Evolutionary conservation across 2,888 invertebrate genomes (phyloP).

Genomic region (Monochamus alternatus): DNA sequence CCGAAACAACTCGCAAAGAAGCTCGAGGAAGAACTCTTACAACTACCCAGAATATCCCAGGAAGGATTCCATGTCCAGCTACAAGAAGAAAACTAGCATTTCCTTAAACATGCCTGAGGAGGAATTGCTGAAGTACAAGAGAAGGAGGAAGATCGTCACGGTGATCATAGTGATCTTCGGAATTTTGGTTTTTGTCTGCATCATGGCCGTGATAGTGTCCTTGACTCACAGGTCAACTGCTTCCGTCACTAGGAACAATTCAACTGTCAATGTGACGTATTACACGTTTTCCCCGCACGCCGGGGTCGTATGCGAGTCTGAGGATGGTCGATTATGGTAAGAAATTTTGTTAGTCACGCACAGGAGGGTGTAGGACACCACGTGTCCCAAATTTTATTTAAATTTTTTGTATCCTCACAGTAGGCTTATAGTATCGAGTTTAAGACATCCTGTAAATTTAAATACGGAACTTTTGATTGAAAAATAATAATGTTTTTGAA

Average conservation of each 20-base stretch:
- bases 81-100: constrained; percentile 5
- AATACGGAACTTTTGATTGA: too few species aligned
- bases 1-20: constrained; percentile 18
- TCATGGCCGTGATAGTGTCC: constrained; percentile 85
- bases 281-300: constrained; percentile 64
- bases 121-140: constrained; percentile 75
- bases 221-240: constrained; percentile 72
- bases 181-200: constrained; percentile 82
- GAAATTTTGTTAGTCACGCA: neutral
- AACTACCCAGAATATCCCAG: constrained; percentile 6
- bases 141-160: constrained; percentile 80
- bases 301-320: constrained; percentile 43
- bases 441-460: too few species aligned
- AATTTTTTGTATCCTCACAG: too few species aligned
- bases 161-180: constrained; percentile 82
- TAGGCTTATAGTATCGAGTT: too few species aligned
- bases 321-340: constrained; percentile 38
- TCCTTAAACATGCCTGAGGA: constrained; percentile 39
- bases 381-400: too few species aligned
- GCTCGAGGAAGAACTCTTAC: constrained; percentile 27
- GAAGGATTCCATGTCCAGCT: constrained; percentile 8
- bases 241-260: constrained; percentile 48
- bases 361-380: too few species aligned
- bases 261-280: constrained; percentile 61
- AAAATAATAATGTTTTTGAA: too few species aligned